phyloP scores from a whole-genome alignment of 2,888 invertebrate species.

The Bimastos eiseni region DNA sequence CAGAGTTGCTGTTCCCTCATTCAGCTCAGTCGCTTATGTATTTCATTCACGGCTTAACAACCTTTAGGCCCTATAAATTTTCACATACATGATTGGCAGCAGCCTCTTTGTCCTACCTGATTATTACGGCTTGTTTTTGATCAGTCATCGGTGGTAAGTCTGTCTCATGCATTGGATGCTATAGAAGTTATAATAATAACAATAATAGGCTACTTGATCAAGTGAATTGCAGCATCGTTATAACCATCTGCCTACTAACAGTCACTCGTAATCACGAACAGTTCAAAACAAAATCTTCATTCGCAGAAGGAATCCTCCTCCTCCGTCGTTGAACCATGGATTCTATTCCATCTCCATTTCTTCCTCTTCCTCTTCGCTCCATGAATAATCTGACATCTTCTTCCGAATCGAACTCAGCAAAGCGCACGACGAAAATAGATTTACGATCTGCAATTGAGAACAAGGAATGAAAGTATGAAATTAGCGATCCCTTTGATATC shows the following conservation, averaged over 20 bases:
- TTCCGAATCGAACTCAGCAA: constrained; percentile 33
- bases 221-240: neutral
- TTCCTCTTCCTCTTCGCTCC: constrained; percentile 36
- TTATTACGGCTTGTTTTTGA: no score
- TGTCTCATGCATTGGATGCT: no score
- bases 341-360: neutral
- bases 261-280: neutral
- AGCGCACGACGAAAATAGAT: constrained; percentile 34
- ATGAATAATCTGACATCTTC: constrained; percentile 36
- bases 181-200: no score
- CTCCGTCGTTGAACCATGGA: neutral
- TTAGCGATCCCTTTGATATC: neutral
- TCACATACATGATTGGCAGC: no score
- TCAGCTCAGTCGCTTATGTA: no score
- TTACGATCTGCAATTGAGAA: constrained; percentile 28
- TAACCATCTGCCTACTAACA: neutral
- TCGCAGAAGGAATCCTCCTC: neutral
- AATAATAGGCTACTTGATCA: no score
- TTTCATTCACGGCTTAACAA: no score
- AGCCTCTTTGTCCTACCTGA: no score
- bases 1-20: no score
- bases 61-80: no score
- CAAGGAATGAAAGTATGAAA: neutral
- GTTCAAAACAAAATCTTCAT: neutral
- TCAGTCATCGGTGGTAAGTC: no score